Evolutionary conservation across 53 echinoderm and acorn worm species (phyloP).

Genomic region (Astropecten irregularis): DNA sequence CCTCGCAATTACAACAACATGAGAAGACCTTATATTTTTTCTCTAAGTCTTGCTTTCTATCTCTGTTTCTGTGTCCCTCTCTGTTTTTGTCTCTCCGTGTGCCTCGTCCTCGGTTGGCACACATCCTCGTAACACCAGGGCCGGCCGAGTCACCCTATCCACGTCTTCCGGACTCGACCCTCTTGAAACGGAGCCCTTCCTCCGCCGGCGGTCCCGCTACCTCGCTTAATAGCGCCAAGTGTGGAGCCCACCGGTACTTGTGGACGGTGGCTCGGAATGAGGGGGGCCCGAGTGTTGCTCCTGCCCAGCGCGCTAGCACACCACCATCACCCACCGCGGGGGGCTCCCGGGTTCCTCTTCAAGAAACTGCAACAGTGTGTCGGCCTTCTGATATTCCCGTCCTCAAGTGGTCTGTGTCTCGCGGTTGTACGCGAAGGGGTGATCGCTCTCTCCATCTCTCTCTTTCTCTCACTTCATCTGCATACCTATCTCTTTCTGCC

Average conservation of each 20-base stretch:
- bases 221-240: background rate
- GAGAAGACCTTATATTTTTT: no score
- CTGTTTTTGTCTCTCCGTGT: background rate
- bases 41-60: no score
- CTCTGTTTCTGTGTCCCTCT: no score
- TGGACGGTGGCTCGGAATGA: background rate
- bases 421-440: conserved; percentile 15
- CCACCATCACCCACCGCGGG: background rate
- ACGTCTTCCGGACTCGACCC: conserved; percentile 40
- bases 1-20: no score
- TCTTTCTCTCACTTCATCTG: no score
- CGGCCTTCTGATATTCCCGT: conserved; percentile 38
- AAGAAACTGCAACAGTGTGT: conserved; percentile 55
- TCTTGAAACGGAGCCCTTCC: conserved; percentile 53
- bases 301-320: background rate
- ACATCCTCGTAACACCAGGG: conserved; percentile 24
- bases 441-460: conserved; percentile 40
- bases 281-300: conserved; percentile 42
- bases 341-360: background rate
- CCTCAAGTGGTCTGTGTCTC: conserved; percentile 51
- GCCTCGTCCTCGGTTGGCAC: background rate
- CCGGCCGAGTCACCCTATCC: conserved; percentile 52
- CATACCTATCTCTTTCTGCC: no score
- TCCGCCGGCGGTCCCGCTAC: conserved; percentile 16
- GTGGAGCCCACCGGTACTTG: conserved; percentile 48